Conservation (phyloP, 2,888 invertebrate genomes). For the Rhagonycha lutea region DNA sequence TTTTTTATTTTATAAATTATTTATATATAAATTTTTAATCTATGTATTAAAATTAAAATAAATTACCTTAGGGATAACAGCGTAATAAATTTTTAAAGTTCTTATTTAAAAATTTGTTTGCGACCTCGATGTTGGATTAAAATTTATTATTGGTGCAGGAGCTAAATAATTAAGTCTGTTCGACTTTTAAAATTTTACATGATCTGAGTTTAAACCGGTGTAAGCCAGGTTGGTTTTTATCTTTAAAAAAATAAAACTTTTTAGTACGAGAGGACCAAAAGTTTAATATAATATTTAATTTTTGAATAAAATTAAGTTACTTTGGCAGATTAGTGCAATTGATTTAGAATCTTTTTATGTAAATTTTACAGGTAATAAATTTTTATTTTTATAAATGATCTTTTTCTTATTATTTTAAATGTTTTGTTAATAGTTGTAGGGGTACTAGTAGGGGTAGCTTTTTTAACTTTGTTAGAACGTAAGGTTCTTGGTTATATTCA, state of each 20-base stretch:
- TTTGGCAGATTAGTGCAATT: conserved; percentile 73
- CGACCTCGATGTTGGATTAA: conserved; percentile 92
- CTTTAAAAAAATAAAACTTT: conserved; percentile 63
- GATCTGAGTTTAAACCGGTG: conserved; percentile 88
- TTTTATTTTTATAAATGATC: conserved; percentile 54
- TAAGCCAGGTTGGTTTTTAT: conserved; percentile 87
- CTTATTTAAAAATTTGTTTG: conserved; percentile 75
- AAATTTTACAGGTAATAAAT: conserved; percentile 60
- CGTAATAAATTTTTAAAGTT: conserved; percentile 77
- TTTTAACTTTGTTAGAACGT: conserved; percentile 74
- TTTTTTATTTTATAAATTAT: conserved; percentile 56
- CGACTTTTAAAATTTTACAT: conserved; percentile 83
- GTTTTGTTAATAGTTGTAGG: conserved; percentile 62
- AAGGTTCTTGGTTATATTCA: conserved; percentile 74
- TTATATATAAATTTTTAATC: conserved; percentile 59
- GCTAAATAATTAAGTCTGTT: conserved; percentile 76
- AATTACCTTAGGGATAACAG: conserved; percentile 87
- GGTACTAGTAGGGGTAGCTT: conserved; percentile 68
- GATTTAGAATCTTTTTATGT: conserved; percentile 72
- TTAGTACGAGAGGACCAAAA: conserved; percentile 82
- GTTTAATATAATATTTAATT: conserved; percentile 59
- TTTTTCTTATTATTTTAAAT: conserved; percentile 37
- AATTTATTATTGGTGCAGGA: conserved; percentile 68
- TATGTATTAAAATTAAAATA: conserved; percentile 67
- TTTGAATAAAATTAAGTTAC: conserved; percentile 55